A percentile compares a stretch with the other conserved stretches of the same genome.
Conservation (phyloP, 2,797 vertebrate species). For the Eulemur mongoz region DNA sequence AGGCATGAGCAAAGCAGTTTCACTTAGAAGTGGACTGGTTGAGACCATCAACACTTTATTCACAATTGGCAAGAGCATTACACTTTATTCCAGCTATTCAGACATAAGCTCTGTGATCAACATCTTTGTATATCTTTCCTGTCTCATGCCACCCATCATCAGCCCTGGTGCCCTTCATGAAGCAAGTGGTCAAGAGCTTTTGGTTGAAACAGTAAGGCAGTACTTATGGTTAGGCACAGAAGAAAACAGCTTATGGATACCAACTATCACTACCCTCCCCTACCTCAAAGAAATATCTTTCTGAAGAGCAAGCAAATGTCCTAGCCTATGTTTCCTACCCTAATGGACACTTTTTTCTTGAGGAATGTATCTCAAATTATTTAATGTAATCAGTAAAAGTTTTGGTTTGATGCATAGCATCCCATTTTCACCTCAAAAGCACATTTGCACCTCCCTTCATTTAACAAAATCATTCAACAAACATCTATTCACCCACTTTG, state of each 20-base stretch:
- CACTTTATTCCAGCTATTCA: background rate
- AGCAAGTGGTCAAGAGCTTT: background rate
- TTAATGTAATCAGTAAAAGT: background rate
- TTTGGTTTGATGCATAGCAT: background rate
- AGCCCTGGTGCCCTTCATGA: background rate
- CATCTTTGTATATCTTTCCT: background rate
- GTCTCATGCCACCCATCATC: background rate
- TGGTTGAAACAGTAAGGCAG: background rate
- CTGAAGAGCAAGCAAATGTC: background rate
- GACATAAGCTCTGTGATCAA: background rate
- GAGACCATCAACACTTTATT: background rate
- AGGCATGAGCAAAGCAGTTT: background rate
- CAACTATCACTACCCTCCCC: background rate
- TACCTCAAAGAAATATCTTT: background rate
- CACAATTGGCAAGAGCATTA: background rate
- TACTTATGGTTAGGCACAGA: background rate
- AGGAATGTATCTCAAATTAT: background rate
- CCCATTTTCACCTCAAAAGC: constrained; percentile 32
- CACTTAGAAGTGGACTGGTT: background rate
- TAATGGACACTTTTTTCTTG: background rate
- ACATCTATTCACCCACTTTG: background rate
- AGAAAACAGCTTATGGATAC: background rate
- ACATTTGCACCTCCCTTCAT: background rate
- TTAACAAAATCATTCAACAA: constrained; percentile 17
- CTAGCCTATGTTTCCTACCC: background rate